A percentile compares a stretch with the other conserved stretches of the same genome.
These are phyloP conservation scores for Paralvinella palmiformis DNA, from an alignment of 1,140 invertebrate genomes.

Conservation along the genomic window DNA sequence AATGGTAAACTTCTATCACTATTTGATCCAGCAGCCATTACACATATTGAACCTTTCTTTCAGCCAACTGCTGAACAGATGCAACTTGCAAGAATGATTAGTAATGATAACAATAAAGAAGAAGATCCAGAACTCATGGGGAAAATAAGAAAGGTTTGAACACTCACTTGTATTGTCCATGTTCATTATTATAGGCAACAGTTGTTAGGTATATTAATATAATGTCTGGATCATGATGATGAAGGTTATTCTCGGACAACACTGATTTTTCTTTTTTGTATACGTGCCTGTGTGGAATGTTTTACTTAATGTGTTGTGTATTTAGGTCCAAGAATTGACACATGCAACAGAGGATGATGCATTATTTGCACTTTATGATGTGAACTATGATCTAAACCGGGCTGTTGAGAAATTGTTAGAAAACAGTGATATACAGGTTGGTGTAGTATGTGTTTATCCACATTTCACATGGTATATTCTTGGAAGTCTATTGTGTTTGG, in stretches of 20 bases:
- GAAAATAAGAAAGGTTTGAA: conserved; percentile 45
- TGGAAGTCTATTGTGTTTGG: too few relatives aligned
- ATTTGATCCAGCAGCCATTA: too few relatives aligned
- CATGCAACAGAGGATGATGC: conserved; percentile 35
- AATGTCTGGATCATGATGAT: neutral
- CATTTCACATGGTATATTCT: too few relatives aligned
- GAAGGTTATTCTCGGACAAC: neutral
- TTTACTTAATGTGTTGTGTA: neutral
- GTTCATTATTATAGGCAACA: neutral
- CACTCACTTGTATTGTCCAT: neutral
- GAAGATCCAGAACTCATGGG: conserved; percentile 63
- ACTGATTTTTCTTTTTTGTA: neutral
- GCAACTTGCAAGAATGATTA: conserved; percentile 65
- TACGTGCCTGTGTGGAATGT: neutral
- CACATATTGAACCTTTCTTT: too few relatives aligned
- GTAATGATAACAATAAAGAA: conserved; percentile 50
- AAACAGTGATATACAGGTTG: conserved; percentile 46
- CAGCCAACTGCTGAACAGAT: conserved; percentile 59
- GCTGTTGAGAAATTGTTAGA: conserved; percentile 70
- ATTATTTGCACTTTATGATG: conserved; percentile 44
- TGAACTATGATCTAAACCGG: conserved; percentile 45
- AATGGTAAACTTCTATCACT: too few relatives aligned
- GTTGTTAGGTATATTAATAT: neutral
- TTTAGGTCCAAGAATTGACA: conserved; percentile 41
- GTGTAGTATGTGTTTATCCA: too few relatives aligned